A percentile compares a stretch with the other conserved stretches of the same genome.
Evolutionary conservation across 2,888 invertebrate species (phyloP).

Genomic region (Epinotia nisella): DNA sequence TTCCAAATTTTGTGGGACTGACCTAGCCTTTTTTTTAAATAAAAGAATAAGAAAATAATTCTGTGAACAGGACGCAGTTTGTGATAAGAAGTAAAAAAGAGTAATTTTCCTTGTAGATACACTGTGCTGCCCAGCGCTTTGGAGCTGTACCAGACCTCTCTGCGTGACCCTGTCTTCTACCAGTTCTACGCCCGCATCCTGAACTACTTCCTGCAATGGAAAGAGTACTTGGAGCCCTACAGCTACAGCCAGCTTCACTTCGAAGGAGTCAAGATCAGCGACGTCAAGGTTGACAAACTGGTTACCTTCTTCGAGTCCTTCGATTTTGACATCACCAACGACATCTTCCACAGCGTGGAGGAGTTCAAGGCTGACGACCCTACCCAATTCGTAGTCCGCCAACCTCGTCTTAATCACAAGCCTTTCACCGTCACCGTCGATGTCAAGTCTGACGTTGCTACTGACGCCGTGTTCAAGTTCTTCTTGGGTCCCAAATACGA

Average conservation of each 20-base stretch:
- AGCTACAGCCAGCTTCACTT: constrained; percentile 76
- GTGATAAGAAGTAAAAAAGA: not conserved
- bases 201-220: constrained; percentile 80
- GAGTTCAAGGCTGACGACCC: constrained; percentile 67
- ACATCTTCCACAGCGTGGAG: constrained; percentile 64
- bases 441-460: constrained; percentile 70
- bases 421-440: constrained; percentile 77
- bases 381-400: constrained; percentile 83
- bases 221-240: constrained; percentile 80
- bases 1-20: not conserved
- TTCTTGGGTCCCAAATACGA: constrained; percentile 86
- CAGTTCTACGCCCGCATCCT: constrained; percentile 82
- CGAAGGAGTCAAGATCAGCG: constrained; percentile 81
- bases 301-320: constrained; percentile 85
- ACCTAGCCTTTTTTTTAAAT: not conserved
- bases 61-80: not conserved
- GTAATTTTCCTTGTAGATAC: constrained; percentile 58
- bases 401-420: constrained; percentile 86
- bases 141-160: constrained; percentile 80
- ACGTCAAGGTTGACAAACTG: constrained; percentile 81
- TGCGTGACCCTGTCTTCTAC: constrained; percentile 87
- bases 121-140: constrained; percentile 80
- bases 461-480: constrained; percentile 81
- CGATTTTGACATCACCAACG: constrained; percentile 68
- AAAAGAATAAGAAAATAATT: not conserved